These are phyloP conservation scores for Furnarius figulus DNA, from an alignment of 2,113 vertebrate species.

Conservation along the genomic window DNA sequence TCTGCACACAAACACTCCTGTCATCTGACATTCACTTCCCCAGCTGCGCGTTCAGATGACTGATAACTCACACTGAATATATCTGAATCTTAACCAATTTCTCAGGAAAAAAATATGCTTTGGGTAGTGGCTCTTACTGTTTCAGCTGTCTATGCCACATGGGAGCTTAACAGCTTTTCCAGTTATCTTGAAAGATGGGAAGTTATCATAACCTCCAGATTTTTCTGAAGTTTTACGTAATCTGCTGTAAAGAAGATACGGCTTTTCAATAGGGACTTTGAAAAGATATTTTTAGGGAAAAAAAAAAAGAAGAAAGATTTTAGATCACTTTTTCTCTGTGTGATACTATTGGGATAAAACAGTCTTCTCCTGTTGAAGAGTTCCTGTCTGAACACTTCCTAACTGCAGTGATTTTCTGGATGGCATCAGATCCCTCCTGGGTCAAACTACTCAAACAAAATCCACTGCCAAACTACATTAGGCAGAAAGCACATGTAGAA, in stretches of 20 bases:
- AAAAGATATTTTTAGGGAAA: neutral
- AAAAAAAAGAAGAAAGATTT: neutral
- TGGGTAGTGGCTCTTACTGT: neutral
- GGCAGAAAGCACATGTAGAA: neutral
- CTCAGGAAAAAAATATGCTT: neutral
- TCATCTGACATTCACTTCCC: neutral
- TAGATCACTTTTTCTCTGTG: neutral
- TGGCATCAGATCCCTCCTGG: neutral
- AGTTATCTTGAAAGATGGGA: neutral
- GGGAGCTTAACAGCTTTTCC: neutral
- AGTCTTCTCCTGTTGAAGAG: neutral
- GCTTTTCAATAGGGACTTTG: neutral
- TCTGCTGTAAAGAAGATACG: neutral
- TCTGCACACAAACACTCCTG: neutral
- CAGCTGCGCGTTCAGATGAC: neutral
- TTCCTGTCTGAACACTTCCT: neutral
- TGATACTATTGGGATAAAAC: neutral
- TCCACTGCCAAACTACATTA: neutral
- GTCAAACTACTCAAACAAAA: neutral
- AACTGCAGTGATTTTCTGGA: neutral
- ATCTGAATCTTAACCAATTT: neutral
- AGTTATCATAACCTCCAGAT: neutral
- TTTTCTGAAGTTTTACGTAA: neutral
- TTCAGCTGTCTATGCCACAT: neutral
- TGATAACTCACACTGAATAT: neutral